Conservation (phyloP, 1,140 invertebrate genomes). For the Euura saliciscinereae region DNA sequence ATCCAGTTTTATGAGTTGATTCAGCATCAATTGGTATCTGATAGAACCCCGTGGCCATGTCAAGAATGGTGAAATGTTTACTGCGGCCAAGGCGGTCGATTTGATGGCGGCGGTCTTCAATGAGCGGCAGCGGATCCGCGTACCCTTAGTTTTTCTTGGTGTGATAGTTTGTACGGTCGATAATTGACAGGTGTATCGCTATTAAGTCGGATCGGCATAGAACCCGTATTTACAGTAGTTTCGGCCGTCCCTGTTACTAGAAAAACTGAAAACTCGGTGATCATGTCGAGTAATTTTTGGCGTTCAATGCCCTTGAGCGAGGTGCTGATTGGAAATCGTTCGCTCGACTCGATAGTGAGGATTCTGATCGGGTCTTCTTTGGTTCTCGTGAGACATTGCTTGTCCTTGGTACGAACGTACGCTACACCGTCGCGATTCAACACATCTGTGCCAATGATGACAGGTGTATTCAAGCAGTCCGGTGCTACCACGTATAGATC, state of each 20-base stretch:
- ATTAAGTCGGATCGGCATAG: conserved; percentile 31
- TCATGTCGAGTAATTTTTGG: neutral
- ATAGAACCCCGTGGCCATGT: conserved; percentile 32
- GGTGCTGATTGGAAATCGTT: conserved; percentile 1
- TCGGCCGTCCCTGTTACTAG: neutral
- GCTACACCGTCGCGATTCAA: no score
- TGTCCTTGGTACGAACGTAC: neutral
- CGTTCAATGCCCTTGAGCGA: neutral
- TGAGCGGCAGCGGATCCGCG: conserved; percentile 36
- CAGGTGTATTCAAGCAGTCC: no score
- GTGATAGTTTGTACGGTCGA: conserved; percentile 33
- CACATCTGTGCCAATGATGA: no score
- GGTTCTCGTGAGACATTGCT: neutral
- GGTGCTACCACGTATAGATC: no score
- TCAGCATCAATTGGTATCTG: conserved; percentile 26
- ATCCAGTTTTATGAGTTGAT: conserved; percentile 25
- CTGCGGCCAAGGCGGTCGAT: neutral
- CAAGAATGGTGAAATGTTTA: conserved; percentile 27
- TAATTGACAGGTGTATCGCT: conserved; percentile 37
- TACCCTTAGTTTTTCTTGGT: conserved; percentile 32
- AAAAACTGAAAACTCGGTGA: no score
- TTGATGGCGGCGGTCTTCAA: neutral
- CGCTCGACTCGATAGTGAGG: neutral
- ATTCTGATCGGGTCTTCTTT: neutral
- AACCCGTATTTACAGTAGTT: neutral